Evolutionary conservation across 2,888 invertebrate genomes (phyloP).

Genomic region (Chironomus tentans): DNA sequence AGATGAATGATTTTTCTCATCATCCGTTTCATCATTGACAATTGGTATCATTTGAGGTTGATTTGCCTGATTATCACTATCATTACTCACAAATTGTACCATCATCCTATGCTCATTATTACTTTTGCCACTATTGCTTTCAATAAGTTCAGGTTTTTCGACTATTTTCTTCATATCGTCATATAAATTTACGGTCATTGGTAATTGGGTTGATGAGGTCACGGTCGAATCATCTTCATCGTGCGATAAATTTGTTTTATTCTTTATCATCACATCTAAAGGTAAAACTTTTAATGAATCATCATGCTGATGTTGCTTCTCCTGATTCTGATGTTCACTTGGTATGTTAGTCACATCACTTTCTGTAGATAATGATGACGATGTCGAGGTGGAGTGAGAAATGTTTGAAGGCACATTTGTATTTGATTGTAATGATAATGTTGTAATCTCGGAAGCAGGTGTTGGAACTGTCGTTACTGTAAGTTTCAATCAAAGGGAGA

Average conservation of each 20-base stretch:
- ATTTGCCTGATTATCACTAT: constrained; percentile 14
- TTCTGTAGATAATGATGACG: constrained; percentile 9
- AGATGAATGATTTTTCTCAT: not conserved
- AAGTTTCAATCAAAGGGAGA: not conserved
- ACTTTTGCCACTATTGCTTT: not conserved
- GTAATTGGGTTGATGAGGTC: constrained; percentile 21
- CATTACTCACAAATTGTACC: constrained; percentile 10
- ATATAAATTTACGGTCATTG: constrained; percentile 11
- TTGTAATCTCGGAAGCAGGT: constrained; percentile 25
- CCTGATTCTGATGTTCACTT: not conserved
- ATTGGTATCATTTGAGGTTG: not conserved
- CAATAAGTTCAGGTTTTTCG: not conserved
- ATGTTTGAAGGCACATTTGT: constrained; percentile 8
- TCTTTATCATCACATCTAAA: not conserved
- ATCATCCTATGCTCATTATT: not conserved
- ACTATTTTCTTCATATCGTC: not conserved
- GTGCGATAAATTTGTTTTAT: not conserved
- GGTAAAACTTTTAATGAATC: constrained; percentile 24
- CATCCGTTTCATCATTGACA: not conserved
- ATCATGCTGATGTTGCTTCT: not conserved
- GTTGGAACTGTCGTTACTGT: constrained; percentile 12
- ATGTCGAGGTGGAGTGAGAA: not conserved
- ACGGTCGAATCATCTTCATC: constrained; percentile 11
- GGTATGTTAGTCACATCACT: constrained; percentile 2
- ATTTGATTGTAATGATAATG: constrained; percentile 23